Evolutionary conservation across 1,140 invertebrate genomes (phyloP).

Genomic region (Rhizoglyphus robini): DNA sequence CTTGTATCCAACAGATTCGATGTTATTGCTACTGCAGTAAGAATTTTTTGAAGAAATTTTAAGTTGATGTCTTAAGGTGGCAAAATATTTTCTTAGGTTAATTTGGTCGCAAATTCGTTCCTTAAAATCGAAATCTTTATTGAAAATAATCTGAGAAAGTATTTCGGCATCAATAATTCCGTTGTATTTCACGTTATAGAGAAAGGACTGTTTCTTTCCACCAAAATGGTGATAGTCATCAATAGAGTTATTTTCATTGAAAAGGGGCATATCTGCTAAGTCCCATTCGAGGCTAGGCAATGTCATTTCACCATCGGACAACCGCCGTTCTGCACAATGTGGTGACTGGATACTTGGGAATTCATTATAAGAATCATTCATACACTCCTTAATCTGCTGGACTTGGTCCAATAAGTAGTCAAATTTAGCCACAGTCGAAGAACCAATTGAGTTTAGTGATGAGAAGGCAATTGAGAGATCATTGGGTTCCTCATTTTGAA

Average conservation of each 20-base stretch:
- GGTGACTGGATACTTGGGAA: neutral
- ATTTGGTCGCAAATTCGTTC: neutral
- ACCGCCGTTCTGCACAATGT: neutral
- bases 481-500: neutral
- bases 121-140: neutral
- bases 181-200: slow-evolving; percentile 7
- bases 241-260: neutral
- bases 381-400: too few relatives aligned
- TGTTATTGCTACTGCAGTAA: neutral
- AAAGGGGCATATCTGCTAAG: neutral
- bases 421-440: too few relatives aligned
- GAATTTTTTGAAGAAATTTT: neutral
- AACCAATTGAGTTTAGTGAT: too few relatives aligned
- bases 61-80: neutral
- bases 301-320: neutral
- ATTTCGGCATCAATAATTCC: neutral
- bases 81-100: neutral
- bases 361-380: neutral
- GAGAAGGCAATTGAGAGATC: neutral
- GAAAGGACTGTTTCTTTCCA: neutral
- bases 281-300: slow-evolving; percentile 5
- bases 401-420: too few relatives aligned
- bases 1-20: neutral
- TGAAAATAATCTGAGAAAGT: slow-evolving; percentile 1
- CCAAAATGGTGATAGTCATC: slow-evolving; percentile 3